Base-by-base conservation (phyloP, 2,113 vertebrate species). In the Empidonax traillii region DNA sequence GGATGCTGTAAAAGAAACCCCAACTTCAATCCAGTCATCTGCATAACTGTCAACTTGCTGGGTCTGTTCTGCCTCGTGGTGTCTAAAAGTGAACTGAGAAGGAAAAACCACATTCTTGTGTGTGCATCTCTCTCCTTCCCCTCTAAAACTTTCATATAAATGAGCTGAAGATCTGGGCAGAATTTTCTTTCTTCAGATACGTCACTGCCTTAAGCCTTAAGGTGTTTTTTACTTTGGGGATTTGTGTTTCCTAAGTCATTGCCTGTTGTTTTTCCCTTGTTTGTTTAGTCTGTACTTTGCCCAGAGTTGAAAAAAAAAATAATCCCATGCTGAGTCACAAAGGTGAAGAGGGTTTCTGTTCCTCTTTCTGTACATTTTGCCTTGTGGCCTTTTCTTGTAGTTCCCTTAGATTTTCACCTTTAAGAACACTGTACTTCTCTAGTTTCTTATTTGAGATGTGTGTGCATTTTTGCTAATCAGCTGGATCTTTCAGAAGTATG, bases 381-480 rank as follows among this genome's bases (percentile, higher is more conserved):
- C 25, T 28, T 76, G 24, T 73, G 53, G 20, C 41, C 33, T 87
- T 66, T 87, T 69, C 18, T 63, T 67, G 25, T 53, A 17, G 19
- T 37, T 79, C 20, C 52, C 44, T 72, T 59, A 37, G 8, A 43
- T 81, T 77, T 84, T 27, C 8, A 39, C n/a, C 30, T 68, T 11
- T 24, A 25, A 55, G 41, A n/a, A n/a, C 25, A 14, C 1, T 2
- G 0, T 30, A 18, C 35, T 80, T 1, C 55, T 86, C 2, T 49
- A 28, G 66, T 73, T 87, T 68, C 17, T 53, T 78, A 14, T 44
- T 91, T 80, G 59, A 35, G 33, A 20, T 67, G 39, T 53, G 67
- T 87, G 46, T 94, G 49, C 9, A 2, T 62, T 85, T 93, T 53
- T 62, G 12, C 69, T 80, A 19, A 79, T 73, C 39, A 23, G 43